These are phyloP conservation scores for Rhipidura dahli DNA, from an alignment of 2,113 vertebrate genomes.

Conservation along the genomic window DNA sequence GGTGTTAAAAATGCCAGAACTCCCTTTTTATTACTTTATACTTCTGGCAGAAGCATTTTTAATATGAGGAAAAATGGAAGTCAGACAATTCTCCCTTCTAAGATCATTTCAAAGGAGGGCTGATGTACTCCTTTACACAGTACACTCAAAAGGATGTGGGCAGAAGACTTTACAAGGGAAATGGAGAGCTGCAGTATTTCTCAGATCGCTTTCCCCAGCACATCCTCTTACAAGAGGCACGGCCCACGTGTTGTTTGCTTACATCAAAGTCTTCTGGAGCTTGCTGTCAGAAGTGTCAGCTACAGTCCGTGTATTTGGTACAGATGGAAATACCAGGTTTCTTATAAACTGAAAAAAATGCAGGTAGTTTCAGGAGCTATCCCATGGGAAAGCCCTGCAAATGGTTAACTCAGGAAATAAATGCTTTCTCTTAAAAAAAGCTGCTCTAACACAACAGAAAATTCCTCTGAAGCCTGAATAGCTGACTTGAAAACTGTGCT, in stretches of 20 bases:
- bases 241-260: not conserved
- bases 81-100: not conserved
- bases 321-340: not conserved
- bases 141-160: not conserved
- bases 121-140: not conserved
- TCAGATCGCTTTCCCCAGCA: not conserved
- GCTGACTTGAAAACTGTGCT: not conserved
- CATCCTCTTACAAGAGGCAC: not conserved
- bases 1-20: not conserved
- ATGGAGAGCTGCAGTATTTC: not conserved
- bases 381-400: not conserved
- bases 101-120: not conserved
- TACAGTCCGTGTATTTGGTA: not conserved
- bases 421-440: not conserved
- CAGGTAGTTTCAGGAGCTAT: not conserved
- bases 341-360: not conserved
- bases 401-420: not conserved
- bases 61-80: not conserved
- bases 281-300: not conserved
- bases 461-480: not conserved
- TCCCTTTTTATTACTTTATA: not conserved
- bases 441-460: not conserved
- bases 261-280: not conserved
- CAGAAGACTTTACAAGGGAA: not conserved
- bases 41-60: not conserved